A percentile compares a stretch with the other conserved stretches of the same genome.
Conservation (phyloP, 2,113 vertebrate genomes). For the Neopipo cinnamomea region DNA sequence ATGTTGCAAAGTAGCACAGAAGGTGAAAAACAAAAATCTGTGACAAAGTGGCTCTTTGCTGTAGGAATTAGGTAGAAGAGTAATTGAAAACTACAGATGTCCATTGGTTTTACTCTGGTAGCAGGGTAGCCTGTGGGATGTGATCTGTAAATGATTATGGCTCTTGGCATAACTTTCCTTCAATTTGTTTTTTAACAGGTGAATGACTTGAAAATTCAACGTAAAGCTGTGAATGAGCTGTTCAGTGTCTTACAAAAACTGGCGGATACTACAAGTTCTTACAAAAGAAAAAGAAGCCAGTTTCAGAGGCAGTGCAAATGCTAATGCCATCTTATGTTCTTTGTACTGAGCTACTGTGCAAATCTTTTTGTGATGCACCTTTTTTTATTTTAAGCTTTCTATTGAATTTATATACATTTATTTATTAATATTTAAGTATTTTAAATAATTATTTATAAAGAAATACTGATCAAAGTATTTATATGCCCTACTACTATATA, state of each 20-base stretch:
- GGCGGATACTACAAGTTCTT: background rate
- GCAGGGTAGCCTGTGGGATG: background rate
- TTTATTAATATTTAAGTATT: conserved; percentile 82
- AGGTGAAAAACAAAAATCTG: background rate
- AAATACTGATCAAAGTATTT: conserved; percentile 67
- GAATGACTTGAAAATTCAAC: conserved; percentile 63
- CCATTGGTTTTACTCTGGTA: background rate
- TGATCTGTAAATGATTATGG: background rate
- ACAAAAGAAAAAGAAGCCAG: conserved; percentile 68
- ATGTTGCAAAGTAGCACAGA: background rate
- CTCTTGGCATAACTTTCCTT: background rate
- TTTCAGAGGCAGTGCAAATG: conserved; percentile 21
- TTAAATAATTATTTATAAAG: conserved; percentile 76
- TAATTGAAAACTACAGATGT: background rate
- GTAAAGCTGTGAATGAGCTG: conserved; percentile 73
- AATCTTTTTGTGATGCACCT: background rate
- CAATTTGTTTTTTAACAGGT: conserved; percentile 56
- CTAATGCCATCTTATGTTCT: background rate
- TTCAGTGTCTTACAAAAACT: conserved; percentile 22
- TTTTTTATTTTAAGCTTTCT: background rate
- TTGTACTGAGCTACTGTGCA: background rate
- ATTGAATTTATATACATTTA: conserved; percentile 61
- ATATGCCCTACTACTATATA: conserved; percentile 53
- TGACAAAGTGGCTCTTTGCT: background rate
- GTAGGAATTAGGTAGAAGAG: background rate